Base-by-base conservation (phyloP, 2,888 invertebrate species). In the Drosophila diplacantha region DNA sequence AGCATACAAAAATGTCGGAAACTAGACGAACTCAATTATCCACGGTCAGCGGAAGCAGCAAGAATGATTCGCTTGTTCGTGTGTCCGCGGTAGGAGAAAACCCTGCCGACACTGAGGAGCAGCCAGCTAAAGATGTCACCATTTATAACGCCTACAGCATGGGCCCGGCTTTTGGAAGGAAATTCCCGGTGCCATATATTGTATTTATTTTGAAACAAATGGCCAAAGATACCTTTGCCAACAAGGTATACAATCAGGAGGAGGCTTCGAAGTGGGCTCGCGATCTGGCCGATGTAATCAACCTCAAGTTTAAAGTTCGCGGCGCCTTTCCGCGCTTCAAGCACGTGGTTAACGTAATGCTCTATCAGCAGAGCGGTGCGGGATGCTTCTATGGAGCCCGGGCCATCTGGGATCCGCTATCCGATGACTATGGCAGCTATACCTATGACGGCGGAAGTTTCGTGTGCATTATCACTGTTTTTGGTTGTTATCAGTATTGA, bases 121-220 rank as follows among this genome's bases (percentile, higher is more conserved):
- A 12, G 2, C 66, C 75, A 9, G 78, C 75, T 5, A 16, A 46
- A 4, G 74, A 83, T 62, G 81, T 81, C 16, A 74, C 72, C 35
- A 74, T 81, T 22, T 64, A 49, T 4, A 83, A 79, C 52, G 47
- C 57, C 11, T 75, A 73, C 35, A 51, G 31, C 12, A 75, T 78
- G 61, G 83, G 79, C 2, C 83, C 81, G 0, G 64, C 81, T 1
- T 83, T 83, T 46, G 75, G 75, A 0, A 38, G 51, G 38, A 81
- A 83, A 44, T 75, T 78, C 35, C 81, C 79, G 6, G 6, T 69
- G n/a, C 58, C 50, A 12, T 61, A 59, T 18, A 81, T 82, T 47
- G 66, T 71, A 5, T 47, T 49, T 7, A 65, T 72, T 47, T 2
- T 81, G 2, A 32, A 67, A 0, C 58, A 52, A 8, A 11, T 66